These are phyloP conservation scores for Motacilla alba DNA, from an alignment of 2,113 vertebrate species.

Conservation along the genomic window DNA sequence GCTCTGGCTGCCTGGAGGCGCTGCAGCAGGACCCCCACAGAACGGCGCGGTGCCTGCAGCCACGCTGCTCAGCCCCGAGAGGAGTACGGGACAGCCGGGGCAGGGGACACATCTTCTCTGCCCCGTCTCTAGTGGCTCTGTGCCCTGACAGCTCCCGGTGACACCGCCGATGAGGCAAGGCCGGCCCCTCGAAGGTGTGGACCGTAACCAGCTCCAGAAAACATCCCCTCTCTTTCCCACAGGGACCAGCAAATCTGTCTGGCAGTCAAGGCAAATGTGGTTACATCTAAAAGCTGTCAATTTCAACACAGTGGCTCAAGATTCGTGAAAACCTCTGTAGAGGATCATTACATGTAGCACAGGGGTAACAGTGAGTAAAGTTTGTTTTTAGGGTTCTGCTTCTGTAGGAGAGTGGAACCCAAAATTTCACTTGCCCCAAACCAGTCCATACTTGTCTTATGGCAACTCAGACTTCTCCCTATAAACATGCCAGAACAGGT, in stretches of 20 bases:
- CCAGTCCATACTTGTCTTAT: slow-evolving; percentile 16
- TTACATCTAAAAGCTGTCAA: not conserved
- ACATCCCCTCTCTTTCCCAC: not conserved
- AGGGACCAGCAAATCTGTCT: not conserved
- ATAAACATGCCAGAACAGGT: slow-evolving; percentile 1
- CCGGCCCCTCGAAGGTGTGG: fast-evolving
- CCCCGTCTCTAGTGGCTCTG: not conserved
- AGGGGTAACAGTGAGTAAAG: not conserved
- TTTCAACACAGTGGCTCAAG: not conserved
- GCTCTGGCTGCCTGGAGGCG: not conserved
- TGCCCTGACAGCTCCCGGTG: not conserved
- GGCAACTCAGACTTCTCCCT: not conserved
- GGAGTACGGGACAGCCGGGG: fast-evolving
- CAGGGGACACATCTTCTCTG: not conserved
- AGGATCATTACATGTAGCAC: not conserved
- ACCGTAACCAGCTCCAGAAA: not conserved
- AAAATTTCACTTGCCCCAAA: not conserved
- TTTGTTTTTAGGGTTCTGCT: not conserved
- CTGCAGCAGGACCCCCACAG: not conserved
- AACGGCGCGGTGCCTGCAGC: not conserved
- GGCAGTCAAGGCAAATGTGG: not conserved
- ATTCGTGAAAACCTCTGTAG: not conserved
- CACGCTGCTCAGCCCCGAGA: not conserved
- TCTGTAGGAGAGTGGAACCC: not conserved
- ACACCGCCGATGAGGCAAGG: fast-evolving